phyloP scores from a whole-genome alignment of 1,140 invertebrate genomes.

The Centruroides sculpturatus region DNA sequence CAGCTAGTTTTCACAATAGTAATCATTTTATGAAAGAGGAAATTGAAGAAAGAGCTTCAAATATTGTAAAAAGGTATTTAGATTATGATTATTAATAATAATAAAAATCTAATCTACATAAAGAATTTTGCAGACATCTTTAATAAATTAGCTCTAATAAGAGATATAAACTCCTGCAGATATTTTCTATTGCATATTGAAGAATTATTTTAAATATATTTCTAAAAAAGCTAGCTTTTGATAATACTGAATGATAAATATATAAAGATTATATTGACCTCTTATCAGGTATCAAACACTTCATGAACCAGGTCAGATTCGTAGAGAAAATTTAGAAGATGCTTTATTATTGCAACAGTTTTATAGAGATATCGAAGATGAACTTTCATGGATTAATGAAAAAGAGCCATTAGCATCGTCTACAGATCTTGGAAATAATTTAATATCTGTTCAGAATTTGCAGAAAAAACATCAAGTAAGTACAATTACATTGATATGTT shows the following conservation, averaged over 20 bases:
- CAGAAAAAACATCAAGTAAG: slow-evolving; percentile 79
- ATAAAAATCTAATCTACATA: no score
- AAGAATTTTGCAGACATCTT: no score
- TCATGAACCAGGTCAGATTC: slow-evolving; percentile 75
- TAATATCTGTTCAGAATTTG: slow-evolving; percentile 84
- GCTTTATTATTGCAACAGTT: slow-evolving; percentile 71
- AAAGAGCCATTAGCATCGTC: slow-evolving; percentile 70
- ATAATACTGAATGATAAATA: no score
- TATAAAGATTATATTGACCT: background rate
- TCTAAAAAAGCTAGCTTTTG: no score
- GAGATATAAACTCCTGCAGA: no score
- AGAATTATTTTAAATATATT: no score
- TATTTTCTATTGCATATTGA: no score
- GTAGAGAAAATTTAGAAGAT: slow-evolving; percentile 76
- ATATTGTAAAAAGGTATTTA: slow-evolving; percentile 44
- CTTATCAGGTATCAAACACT: slow-evolving; percentile 53
- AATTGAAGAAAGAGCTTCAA: slow-evolving; percentile 52
- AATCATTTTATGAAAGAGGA: slow-evolving; percentile 74
- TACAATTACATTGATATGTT: background rate
- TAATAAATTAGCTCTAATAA: no score
- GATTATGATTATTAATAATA: no score
- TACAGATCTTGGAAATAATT: slow-evolving; percentile 54
- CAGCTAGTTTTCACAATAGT: slow-evolving; percentile 51
- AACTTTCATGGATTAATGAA: slow-evolving; percentile 67
- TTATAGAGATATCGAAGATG: slow-evolving; percentile 68